phyloP scores from a whole-genome alignment of 2,888 invertebrate species.

The Onchidella celtica region DNA sequence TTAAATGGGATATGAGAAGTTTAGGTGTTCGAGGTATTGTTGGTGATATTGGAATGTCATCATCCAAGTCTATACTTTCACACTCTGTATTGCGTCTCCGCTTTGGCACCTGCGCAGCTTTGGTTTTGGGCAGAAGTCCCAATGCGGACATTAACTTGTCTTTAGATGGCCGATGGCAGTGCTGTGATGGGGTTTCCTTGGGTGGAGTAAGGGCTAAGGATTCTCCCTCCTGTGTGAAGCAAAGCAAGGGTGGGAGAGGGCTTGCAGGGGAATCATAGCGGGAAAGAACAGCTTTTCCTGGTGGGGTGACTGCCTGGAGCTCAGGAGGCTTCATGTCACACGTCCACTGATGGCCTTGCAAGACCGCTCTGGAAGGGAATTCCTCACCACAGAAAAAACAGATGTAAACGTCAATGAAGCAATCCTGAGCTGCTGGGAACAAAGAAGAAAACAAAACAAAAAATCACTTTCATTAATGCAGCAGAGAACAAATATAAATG shows the following conservation, averaged over 20 bases:
- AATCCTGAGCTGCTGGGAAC: neutral
- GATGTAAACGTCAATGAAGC: slow-evolving; percentile 68
- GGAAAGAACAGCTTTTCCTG: neutral
- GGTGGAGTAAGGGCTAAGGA: slow-evolving; percentile 21
- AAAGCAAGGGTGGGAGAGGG: slow-evolving; percentile 10
- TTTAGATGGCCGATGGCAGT: slow-evolving; percentile 41
- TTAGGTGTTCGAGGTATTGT: slow-evolving; percentile 71
- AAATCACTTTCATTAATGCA: neutral
- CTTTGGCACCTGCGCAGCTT: slow-evolving; percentile 63
- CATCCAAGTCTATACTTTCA: slow-evolving; percentile 66
- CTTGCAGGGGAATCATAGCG: neutral
- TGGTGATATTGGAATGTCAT: slow-evolving; percentile 63
- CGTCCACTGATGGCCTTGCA: slow-evolving; percentile 67
- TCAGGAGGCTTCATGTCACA: slow-evolving; percentile 55
- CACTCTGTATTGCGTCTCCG: slow-evolving; percentile 55
- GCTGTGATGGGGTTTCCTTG: slow-evolving; percentile 30
- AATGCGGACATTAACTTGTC: slow-evolving; percentile 55
- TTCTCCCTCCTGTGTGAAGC: slow-evolving; percentile 15
- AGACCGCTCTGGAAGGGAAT: slow-evolving; percentile 62
- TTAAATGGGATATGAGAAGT: slow-evolving; percentile 74
- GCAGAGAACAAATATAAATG: neutral
- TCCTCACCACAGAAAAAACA: slow-evolving; percentile 76
- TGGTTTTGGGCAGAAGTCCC: slow-evolving; percentile 63
- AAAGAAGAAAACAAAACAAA: neutral
- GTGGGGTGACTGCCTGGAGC: neutral